phyloP scores from a whole-genome alignment of 2,113 vertebrate genomes.

The Sula dactylatra region DNA sequence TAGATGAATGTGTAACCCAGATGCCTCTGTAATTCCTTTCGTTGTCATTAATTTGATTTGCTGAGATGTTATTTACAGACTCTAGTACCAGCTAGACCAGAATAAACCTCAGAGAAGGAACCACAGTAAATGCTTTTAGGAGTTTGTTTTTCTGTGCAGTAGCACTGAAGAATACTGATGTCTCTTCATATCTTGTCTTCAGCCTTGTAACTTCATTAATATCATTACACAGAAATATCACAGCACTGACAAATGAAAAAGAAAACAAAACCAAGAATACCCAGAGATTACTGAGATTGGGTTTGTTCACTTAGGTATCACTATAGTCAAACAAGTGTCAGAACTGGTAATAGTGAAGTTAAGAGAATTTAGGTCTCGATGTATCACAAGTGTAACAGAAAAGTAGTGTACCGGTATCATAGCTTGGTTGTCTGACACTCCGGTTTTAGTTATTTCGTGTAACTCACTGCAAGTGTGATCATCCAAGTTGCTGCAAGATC shows the following conservation, averaged over 20 bases:
- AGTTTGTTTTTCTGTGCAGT: not conserved
- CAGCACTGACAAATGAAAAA: not conserved
- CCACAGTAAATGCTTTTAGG: not conserved
- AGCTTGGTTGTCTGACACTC: not conserved
- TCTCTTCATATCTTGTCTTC: not conserved
- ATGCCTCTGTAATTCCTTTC: constrained; percentile 27
- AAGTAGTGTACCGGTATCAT: not conserved
- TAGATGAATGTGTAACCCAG: not conserved
- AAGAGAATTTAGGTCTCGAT: not conserved
- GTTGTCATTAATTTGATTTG: constrained; percentile 19
- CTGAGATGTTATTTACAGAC: constrained; percentile 29
- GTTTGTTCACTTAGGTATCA: not conserved
- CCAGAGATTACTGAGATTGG: not conserved
- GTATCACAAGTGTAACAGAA: not conserved
- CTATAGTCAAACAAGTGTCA: not conserved
- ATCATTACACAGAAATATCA: not conserved
- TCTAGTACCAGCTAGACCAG: not conserved
- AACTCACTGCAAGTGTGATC: not conserved
- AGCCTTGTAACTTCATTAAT: not conserved
- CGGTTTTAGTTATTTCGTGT: not conserved
- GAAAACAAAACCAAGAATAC: not conserved
- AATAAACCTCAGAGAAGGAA: not conserved
- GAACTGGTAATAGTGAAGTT: not conserved
- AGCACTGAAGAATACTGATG: not conserved
- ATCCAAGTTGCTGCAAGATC: not conserved